Percentiles rank a stretch among this genome's conserved stretches.
Conservation (phyloP, 2,797 vertebrate genomes). For the Myioborus melanocephalus region DNA sequence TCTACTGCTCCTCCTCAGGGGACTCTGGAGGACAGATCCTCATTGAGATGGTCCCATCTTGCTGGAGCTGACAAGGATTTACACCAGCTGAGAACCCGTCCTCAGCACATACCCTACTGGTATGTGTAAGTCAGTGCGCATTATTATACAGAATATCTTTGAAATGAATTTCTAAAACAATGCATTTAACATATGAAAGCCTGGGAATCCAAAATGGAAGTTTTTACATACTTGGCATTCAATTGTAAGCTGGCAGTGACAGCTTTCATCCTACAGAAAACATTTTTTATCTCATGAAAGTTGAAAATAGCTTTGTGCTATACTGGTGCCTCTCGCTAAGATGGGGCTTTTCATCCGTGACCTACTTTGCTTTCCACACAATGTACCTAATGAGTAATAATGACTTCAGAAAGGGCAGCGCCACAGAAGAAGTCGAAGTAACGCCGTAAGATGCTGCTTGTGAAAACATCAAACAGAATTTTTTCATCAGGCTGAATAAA, state of each 20-base stretch:
- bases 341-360: constrained; percentile 69
- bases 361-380: constrained; percentile 73
- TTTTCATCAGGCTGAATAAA: constrained; percentile 50
- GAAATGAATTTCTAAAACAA: constrained; percentile 59
- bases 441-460: constrained; percentile 24
- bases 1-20: neutral
- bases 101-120: neutral
- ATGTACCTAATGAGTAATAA: constrained; percentile 70
- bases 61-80: neutral
- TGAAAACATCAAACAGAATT: constrained; percentile 45
- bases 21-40: neutral
- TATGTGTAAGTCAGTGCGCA: neutral
- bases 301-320: constrained; percentile 71
- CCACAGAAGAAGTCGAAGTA: constrained; percentile 28
- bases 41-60: neutral
- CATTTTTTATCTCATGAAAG: constrained; percentile 57
- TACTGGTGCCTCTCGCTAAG: constrained; percentile 53
- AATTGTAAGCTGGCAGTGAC: constrained; percentile 66
- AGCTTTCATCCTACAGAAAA: constrained; percentile 71
- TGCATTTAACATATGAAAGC: constrained; percentile 68
- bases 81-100: neutral
- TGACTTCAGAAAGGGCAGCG: constrained; percentile 56
- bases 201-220: constrained; percentile 47
- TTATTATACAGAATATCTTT: constrained; percentile 3
- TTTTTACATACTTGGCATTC: constrained; percentile 63